Base-by-base conservation (phyloP, 2,113 vertebrate genomes). In the Tragulus kanchil region DNA sequence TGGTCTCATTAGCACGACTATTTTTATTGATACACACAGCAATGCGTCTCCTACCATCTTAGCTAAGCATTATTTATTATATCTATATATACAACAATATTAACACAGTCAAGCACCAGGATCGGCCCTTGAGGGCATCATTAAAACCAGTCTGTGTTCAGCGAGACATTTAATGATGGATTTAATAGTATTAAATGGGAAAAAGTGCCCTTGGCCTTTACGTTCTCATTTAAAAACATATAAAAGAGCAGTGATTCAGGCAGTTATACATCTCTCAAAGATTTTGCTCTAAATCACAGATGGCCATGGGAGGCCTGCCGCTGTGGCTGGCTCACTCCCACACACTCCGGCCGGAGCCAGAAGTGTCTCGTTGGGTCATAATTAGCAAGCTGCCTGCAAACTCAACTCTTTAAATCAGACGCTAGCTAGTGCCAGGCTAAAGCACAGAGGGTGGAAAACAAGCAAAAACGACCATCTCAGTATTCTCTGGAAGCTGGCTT, bases 181-280 rank as follows among this genome's bases (percentile, higher is more conserved):
- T 98, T 98, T 98, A 98, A 99, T 98, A 97, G 98, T 97, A 98
- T 98, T 98, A 99, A 98, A 98, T 97, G 97, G 97, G 95, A 97
- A 98, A 98, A 98, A 98, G 98, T 97, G 98, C 98, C 98, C 97
- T 98, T 98, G 98, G 98, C 98, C 98, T 98, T 99, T 98, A 98
- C 97, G 98, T 98, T 98, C 98, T 98, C 98, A 98, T 98, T 98
- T 98, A 99, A 98, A 98, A 98, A 98, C 98, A 98, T 99, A 98
- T 98, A 98, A 98, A 98, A 98, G 97, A 98, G 97, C 98, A 97
- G 97, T 98, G 98, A 98, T 98, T 98, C 98, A 98, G 97, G 98
- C 97, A 98, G 98, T 98, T 98, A 98, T 97, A 98, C 94, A 97
- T 98, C 97, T 98, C 97, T 96, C 95, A 98, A 98, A 99, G 98